Evolutionary conservation across 2,113 vertebrate species (phyloP).

Genomic region (Silurus glanis): DNA sequence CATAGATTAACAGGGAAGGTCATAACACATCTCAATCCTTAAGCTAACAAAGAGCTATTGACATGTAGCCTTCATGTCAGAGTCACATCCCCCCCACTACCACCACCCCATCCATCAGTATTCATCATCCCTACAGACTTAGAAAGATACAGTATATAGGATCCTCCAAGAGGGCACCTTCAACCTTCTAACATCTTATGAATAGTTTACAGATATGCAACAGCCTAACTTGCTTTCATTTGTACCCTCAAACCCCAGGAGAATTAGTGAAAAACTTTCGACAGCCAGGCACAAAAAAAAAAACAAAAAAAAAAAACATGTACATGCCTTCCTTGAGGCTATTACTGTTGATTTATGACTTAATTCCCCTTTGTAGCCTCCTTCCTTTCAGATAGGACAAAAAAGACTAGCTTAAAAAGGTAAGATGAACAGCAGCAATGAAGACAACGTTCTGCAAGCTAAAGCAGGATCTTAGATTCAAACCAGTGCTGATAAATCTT

Average conservation of each 20-base stretch:
- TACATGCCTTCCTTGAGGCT: slow-evolving; percentile 1
- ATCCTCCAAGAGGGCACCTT: background rate
- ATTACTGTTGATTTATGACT: slow-evolving; percentile 21
- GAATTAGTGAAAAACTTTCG: background rate
- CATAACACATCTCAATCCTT: background rate
- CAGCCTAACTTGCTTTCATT: background rate
- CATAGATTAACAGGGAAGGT: background rate
- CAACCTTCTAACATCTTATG: background rate
- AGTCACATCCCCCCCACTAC: no score
- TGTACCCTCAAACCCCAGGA: slow-evolving; percentile 1
- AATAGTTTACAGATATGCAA: background rate
- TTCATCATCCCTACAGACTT: background rate
- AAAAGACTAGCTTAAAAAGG: background rate
- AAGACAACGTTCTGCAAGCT: background rate
- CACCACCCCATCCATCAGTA: background rate
- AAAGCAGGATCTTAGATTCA: background rate
- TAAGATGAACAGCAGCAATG: slow-evolving; percentile 5
- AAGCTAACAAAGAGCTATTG: background rate
- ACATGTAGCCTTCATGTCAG: no score
- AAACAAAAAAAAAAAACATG: slow-evolving; percentile 1
- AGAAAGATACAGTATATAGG: background rate
- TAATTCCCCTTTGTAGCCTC: slow-evolving; percentile 1
- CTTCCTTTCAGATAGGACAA: background rate
- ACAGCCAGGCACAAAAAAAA: background rate
- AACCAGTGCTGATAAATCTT: background rate